Percentiles rank a stretch among this genome's conserved stretches.
These are phyloP conservation scores for Machaerirhynchus nigripectus DNA, from an alignment of 2,113 vertebrate genomes.

Conservation along the genomic window DNA sequence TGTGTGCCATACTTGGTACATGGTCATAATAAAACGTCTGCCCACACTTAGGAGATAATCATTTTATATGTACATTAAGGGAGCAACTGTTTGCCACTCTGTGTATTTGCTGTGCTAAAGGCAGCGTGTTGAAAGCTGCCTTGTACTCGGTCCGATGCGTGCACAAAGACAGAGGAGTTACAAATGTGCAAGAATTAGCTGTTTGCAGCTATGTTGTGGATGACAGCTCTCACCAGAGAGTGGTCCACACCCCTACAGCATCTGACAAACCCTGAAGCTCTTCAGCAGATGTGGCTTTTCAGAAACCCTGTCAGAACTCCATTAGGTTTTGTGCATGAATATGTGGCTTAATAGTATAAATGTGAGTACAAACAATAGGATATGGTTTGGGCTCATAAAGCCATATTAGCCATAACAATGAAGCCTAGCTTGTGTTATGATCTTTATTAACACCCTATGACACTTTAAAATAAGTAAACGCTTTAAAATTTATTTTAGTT, in stretches of 20 bases:
- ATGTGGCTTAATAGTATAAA: background rate
- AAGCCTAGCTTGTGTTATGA: background rate
- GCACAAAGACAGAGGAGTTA: background rate
- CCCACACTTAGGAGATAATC: background rate
- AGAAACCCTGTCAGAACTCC: background rate
- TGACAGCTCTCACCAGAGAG: background rate
- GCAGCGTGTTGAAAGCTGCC: background rate
- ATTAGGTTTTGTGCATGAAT: background rate
- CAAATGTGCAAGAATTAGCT: background rate
- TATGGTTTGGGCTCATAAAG: background rate
- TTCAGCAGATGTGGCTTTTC: conserved; percentile 5
- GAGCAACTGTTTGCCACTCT: background rate
- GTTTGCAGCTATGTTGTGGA: background rate
- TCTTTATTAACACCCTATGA: background rate
- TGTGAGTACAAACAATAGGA: background rate
- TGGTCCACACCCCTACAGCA: background rate
- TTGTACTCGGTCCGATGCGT: accelerated
- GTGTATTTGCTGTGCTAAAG: background rate
- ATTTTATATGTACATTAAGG: background rate
- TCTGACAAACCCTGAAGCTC: background rate
- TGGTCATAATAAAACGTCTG: background rate
- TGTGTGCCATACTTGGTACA: background rate
- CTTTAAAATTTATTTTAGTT: background rate
- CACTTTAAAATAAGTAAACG: background rate
- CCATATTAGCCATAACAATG: background rate